Conservation (phyloP, 2,113 vertebrate genomes). For the Enhydra lutris region DNA sequence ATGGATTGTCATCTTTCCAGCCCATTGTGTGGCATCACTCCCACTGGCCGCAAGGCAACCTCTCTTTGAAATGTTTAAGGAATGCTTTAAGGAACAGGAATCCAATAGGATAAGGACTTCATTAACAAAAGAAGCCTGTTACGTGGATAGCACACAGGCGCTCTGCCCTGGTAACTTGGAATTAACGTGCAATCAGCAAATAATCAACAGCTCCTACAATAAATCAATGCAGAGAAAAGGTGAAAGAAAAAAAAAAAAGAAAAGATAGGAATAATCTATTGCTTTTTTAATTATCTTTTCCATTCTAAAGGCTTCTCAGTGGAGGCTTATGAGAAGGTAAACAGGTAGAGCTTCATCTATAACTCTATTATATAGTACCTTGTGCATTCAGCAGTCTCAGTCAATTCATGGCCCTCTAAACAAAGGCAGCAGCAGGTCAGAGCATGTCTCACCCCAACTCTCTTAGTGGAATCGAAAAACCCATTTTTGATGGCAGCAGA, state of each 20-base stretch:
- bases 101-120: background rate
- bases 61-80: background rate
- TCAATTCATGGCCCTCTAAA: background rate
- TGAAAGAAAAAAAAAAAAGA: background rate
- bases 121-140: background rate
- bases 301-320: background rate
- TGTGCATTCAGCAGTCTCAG: background rate
- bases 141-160: background rate
- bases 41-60: background rate
- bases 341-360: background rate
- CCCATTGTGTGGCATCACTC: background rate
- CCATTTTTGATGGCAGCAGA: background rate
- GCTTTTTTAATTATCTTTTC: background rate
- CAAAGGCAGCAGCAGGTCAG: background rate
- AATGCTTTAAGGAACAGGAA: background rate
- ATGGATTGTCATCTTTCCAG: background rate
- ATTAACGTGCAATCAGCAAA: background rate
- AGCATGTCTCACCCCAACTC: background rate
- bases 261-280: background rate
- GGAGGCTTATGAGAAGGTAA: background rate
- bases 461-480: background rate
- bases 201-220: background rate
- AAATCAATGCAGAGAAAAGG: background rate
- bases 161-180: background rate
- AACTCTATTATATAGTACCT: background rate